phyloP scores from a whole-genome alignment of 2,113 vertebrate species.

The Merops nubicus region DNA sequence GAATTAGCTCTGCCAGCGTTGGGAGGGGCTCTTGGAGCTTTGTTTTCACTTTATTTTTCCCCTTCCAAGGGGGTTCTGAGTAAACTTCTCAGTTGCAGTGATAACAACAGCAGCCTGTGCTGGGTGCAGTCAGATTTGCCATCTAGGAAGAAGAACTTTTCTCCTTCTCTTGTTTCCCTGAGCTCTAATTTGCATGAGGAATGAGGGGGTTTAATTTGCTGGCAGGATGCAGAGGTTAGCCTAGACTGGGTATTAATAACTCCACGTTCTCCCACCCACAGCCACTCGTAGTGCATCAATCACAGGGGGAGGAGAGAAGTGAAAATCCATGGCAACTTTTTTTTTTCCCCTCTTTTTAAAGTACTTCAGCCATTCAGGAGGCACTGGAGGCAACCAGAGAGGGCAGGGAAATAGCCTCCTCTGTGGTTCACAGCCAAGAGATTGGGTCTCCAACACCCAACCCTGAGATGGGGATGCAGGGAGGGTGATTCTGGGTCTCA shows the following conservation, averaged over 20 bases:
- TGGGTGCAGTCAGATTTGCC: not conserved
- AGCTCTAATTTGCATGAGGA: not conserved
- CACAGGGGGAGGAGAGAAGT: too few species aligned
- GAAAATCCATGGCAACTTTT: conserved; percentile 35
- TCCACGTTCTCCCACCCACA: conserved; percentile 40
- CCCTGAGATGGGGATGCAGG: not conserved
- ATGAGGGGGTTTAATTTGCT: conserved; percentile 28
- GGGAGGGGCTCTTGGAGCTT: too few species aligned
- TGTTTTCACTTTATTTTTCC: conserved; percentile 2
- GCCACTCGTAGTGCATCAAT: conserved; percentile 38
- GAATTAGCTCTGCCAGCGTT: conserved; percentile 63
- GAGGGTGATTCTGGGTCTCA: too few species aligned
- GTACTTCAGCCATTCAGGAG: not conserved
- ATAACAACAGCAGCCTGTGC: not conserved
- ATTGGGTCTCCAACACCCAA: not conserved
- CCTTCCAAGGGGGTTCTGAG: conserved; percentile 12
- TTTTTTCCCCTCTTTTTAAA: not conserved
- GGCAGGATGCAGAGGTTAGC: conserved; percentile 61
- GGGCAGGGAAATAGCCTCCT: not conserved
- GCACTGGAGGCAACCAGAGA: not conserved
- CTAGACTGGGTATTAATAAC: conserved; percentile 65
- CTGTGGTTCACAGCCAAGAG: not conserved
- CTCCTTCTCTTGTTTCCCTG: not conserved
- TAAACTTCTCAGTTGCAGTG: conserved; percentile 25
- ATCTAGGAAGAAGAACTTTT: not conserved